Conservation (phyloP, 2,888 invertebrate genomes). For the Teinopalpus imperialis region DNA sequence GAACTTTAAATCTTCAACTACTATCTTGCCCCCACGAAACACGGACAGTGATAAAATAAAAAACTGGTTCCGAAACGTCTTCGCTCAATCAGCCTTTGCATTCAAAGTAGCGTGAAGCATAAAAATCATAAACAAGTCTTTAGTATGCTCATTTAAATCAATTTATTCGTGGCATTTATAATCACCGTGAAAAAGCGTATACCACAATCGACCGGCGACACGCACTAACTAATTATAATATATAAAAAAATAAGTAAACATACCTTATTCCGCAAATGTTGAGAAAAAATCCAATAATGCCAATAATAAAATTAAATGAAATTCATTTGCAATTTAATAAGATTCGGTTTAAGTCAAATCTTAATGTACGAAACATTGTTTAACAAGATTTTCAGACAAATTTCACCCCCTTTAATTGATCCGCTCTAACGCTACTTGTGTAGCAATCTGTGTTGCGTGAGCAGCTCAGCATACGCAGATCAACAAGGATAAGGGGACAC, state of each 20-base stretch:
- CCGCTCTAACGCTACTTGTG: too few relatives aligned
- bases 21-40: background rate
- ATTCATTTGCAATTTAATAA: too few relatives aligned
- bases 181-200: constrained; percentile 16
- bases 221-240: background rate
- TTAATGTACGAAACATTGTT: too few relatives aligned
- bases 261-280: constrained; percentile 1
- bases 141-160: constrained; percentile 11
- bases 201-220: constrained; percentile 4
- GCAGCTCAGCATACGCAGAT: too few relatives aligned
- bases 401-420: too few relatives aligned
- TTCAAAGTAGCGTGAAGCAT: constrained; percentile 3
- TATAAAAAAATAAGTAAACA: background rate
- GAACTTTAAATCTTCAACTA: background rate
- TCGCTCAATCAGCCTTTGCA: background rate
- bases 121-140: constrained; percentile 16
- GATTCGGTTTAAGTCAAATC: too few relatives aligned
- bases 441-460: too few relatives aligned
- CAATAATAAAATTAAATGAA: too few relatives aligned
- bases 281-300: background rate
- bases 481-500: too few relatives aligned
- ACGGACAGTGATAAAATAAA: constrained; percentile 1
- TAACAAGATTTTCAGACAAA: too few relatives aligned
- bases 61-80: constrained; percentile 13
- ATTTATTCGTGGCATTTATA: constrained; percentile 20